Base-by-base conservation (phyloP, 1,140 invertebrate genomes). In the Heliothis virescens region DNA sequence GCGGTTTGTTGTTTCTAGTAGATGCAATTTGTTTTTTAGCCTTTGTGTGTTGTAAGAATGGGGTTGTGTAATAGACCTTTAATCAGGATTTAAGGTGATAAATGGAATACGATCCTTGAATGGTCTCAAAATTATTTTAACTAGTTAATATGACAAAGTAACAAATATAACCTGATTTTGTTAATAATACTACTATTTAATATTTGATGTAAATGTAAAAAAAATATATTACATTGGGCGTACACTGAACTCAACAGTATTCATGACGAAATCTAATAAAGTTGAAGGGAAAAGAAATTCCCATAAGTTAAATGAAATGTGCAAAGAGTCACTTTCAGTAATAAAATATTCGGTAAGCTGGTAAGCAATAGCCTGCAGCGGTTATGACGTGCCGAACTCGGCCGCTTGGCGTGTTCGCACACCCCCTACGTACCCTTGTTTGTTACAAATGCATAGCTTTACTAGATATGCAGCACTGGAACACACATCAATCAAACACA, bases 311-410 rank as follows among this genome's bases (percentile, higher is more conserved):
- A 67, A 48, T 67, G 9, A 67, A 67, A 18, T 65, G 29, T 67
- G 41, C 41, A 48, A 65, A 48, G 63, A 67, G 41, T 67, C 63
- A 67, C 63, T 67, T 67, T 65, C 10, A 63, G 63, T 59, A 47
- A 75, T 60, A 47, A 75, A 75, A 75, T 75, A 60, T 55, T 69
- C 48, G 60, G 81, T 69, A 85, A 53, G 52, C 83, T 83, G 69
- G 79, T 81, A 79, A 79, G 83, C 85, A 87, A 89, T 89, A 82
- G 87, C 83, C 84, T 80, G 82, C 80, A 82, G 84, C 87, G 85
- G 83, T 89, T 87, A 83, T 88, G 85, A 89, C 84, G 86, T 84
- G 86, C 79, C 76, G 82, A 79, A 83, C 34, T 62, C 72, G 47
- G n/a, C 55, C 57, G 72, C 21, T 62, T 29, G 55, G 21, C 55